phyloP scores from a whole-genome alignment of 1,140 invertebrate genomes.

The Penaeus vannamei region DNA sequence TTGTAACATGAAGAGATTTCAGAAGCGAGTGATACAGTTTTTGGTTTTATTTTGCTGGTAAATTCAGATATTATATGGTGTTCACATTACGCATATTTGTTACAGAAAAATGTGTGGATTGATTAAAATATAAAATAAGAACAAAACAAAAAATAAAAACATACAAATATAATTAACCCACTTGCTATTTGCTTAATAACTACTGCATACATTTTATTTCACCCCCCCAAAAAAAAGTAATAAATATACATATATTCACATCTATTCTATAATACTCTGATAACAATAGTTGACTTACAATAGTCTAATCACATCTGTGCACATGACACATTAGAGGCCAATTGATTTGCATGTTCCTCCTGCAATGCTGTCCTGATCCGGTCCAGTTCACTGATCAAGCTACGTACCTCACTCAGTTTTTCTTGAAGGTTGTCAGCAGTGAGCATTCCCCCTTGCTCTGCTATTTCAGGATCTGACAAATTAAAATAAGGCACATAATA shows the following conservation, averaged over 20 bases:
- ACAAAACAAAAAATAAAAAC: too few relatives aligned
- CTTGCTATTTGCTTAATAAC: too few relatives aligned
- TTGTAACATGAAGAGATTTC: too few relatives aligned
- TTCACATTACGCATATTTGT: too few relatives aligned
- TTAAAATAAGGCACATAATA: background rate
- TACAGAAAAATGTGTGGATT: too few relatives aligned
- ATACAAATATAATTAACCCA: too few relatives aligned
- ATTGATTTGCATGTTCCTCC: background rate
- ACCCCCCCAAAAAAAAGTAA: background rate
- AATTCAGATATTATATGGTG: too few relatives aligned
- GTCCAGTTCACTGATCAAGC: background rate
- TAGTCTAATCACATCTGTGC: background rate
- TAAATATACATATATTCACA: background rate
- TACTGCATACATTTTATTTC: too few relatives aligned
- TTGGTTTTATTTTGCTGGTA: too few relatives aligned
- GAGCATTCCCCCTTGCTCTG: background rate
- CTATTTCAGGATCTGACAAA: background rate
- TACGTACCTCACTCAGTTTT: background rate
- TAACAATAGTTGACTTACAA: too few relatives aligned
- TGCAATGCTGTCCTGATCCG: background rate
- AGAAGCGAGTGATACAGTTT: too few relatives aligned
- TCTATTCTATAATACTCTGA: background rate
- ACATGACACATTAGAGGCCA: background rate
- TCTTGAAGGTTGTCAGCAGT: background rate
- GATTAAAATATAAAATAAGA: too few relatives aligned